Conservation (phyloP, 2,888 invertebrate species). For the Nomada flava region DNA sequence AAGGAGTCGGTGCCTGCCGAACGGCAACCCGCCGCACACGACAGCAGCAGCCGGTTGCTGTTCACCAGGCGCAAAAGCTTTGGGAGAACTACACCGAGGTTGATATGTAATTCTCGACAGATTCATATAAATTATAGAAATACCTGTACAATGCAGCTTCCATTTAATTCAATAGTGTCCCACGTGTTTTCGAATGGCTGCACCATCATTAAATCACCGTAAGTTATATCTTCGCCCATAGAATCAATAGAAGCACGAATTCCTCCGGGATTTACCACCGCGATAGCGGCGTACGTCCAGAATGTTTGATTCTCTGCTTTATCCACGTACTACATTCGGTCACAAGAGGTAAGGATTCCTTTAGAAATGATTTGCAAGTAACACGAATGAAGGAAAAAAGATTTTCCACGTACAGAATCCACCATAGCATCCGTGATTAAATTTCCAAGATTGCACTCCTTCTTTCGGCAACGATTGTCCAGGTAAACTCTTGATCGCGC, state of each 20-base stretch:
- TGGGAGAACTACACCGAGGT: too few relatives aligned
- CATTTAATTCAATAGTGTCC: conserved; percentile 89
- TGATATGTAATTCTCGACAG: too few relatives aligned
- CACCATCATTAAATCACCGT: conserved; percentile 88
- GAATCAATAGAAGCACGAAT: conserved; percentile 88
- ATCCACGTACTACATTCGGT: conserved; percentile 84
- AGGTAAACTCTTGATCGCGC: conserved; percentile 87
- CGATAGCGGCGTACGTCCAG: conserved; percentile 90
- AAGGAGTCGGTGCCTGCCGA: not conserved
- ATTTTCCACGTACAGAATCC: conserved; percentile 85
- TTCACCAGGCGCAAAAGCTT: too few relatives aligned
- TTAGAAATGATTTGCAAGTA: not conserved
- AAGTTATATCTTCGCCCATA: conserved; percentile 85
- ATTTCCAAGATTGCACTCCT: conserved; percentile 91
- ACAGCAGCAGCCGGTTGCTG: not conserved
- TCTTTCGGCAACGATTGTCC: conserved; percentile 85
- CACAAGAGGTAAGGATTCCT: not conserved
- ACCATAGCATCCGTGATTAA: conserved; percentile 90
- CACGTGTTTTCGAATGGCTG: conserved; percentile 92
- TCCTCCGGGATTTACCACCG: conserved; percentile 88
- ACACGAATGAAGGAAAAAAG: too few relatives aligned
- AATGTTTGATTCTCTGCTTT: conserved; percentile 83
- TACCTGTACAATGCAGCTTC: conserved; percentile 86
- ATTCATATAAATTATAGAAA: not conserved
- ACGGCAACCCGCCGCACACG: not conserved